Percentiles rank a stretch among this genome's conserved stretches.
These are phyloP conservation scores for Cyphomyrus plagiostoma DNA, from an alignment of 2,113 vertebrate genomes.

Conservation along the genomic window DNA sequence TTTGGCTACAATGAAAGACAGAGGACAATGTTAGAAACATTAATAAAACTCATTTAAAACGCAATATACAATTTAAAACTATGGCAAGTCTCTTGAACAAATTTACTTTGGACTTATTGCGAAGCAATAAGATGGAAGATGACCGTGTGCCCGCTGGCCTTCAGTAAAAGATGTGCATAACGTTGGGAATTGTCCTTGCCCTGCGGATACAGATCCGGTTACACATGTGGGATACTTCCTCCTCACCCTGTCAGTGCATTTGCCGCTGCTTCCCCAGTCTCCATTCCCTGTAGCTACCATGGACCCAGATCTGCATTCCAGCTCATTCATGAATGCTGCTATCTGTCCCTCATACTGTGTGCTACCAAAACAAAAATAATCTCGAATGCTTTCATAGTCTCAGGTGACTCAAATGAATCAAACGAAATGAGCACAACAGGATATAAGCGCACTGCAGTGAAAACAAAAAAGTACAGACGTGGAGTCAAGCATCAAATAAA, in stretches of 20 bases:
- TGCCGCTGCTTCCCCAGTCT: background rate
- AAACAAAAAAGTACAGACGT: background rate
- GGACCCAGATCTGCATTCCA: background rate
- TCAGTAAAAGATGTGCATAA: background rate
- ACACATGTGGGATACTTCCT: background rate
- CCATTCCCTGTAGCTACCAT: background rate
- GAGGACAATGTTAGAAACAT: background rate
- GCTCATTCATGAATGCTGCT: background rate
- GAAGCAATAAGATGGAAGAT: background rate
- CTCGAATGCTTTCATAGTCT: background rate
- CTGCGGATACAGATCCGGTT: background rate
- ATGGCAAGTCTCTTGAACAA: background rate
- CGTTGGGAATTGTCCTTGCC: background rate
- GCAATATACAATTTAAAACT: background rate
- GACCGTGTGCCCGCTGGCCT: background rate
- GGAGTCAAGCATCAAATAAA: background rate
- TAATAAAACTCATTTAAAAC: background rate
- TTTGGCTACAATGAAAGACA: background rate
- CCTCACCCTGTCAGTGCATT: background rate
- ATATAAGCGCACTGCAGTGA: background rate
- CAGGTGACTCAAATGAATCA: background rate
- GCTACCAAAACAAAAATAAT: background rate
- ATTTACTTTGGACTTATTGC: background rate
- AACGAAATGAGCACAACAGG: background rate
- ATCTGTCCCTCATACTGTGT: background rate